These are phyloP conservation scores for Haplochromis burtoni DNA, from an alignment of 2,113 vertebrate species.

Conservation along the genomic window DNA sequence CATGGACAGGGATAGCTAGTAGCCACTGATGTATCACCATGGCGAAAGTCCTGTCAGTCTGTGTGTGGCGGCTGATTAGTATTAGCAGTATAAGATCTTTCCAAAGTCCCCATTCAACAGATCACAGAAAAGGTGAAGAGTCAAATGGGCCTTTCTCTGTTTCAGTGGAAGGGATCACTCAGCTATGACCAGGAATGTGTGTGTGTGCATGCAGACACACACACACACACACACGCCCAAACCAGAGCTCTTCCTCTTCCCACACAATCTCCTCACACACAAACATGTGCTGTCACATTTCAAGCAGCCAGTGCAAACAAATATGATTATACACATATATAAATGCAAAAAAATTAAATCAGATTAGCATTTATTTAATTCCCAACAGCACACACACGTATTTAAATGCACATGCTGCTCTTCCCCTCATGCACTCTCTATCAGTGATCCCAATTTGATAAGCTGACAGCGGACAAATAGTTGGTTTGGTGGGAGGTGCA, in stretches of 20 bases:
- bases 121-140: conserved; percentile 41
- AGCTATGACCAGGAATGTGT: conserved; percentile 26
- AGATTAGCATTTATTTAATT: background rate
- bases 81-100: conserved; percentile 22
- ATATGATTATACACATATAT: background rate
- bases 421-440: background rate
- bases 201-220: background rate
- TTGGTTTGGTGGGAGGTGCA: background rate
- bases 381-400: background rate
- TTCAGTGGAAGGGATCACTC: background rate
- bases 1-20: background rate
- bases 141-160: conserved; percentile 33
- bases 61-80: conserved; percentile 15
- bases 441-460: conserved; percentile 29
- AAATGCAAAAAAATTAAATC: background rate
- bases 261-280: background rate
- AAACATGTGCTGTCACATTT: background rate
- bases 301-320: background rate
- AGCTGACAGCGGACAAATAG: conserved; percentile 29
- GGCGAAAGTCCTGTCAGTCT: background rate
- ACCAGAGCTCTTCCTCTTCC: background rate
- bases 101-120: conserved; percentile 5
- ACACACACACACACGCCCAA: background rate
- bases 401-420: background rate
- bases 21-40: background rate